Base-by-base conservation (phyloP, 2,113 vertebrate genomes). In the Phylloscopus trochilus region DNA sequence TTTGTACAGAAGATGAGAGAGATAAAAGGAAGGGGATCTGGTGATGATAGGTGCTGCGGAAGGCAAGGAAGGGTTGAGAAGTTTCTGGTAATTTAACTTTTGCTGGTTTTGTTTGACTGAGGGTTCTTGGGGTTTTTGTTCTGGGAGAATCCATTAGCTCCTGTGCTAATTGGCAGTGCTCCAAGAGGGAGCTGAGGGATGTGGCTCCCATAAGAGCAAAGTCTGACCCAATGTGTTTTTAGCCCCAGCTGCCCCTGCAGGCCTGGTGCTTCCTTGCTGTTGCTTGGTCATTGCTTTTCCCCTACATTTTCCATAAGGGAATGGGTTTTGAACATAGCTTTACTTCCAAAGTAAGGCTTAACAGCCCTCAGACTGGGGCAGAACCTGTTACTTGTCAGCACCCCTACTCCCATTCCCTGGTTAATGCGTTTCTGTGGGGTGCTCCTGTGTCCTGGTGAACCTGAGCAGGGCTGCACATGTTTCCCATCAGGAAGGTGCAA, bases 371-470 rank as follows among this genome's bases (percentile, higher is more conserved):
- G 31, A 1, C 0, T 18, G 64, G 51, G 60, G 46, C 56, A 90
- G 74, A 90, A 16, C 56, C 56, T 33, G 10, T 27, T 8, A 2
- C 7, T 22, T 64, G n/a, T 19, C 28, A 12, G 33, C 21, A 62
- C 10, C 41, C 37, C 63, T 5, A 0, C 5, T n/a, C 3, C 1
- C 1, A 1, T 22, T 51, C 8, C 63, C 41, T 6, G 8, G 19
- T 6, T 8, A 0, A 17, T 7, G 47, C 5, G 52, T 39, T 39
- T 10, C 60, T 4, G 0, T 15, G 58, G 41, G 22, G 7, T 13
- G 0, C 43, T 83, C 26, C 70, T 14, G 5, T 5, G 5, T 31
- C 68, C 73, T 2, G 2, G 6, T 0, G 28, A 37, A 7, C 27
- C 13, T 22, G 26, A 2, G 4, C 46, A 6, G 31, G 46, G 74